Evolutionary conservation across 2,888 invertebrate species (phyloP).

Genomic region (Drosophila nr. perissopoda): DNA sequence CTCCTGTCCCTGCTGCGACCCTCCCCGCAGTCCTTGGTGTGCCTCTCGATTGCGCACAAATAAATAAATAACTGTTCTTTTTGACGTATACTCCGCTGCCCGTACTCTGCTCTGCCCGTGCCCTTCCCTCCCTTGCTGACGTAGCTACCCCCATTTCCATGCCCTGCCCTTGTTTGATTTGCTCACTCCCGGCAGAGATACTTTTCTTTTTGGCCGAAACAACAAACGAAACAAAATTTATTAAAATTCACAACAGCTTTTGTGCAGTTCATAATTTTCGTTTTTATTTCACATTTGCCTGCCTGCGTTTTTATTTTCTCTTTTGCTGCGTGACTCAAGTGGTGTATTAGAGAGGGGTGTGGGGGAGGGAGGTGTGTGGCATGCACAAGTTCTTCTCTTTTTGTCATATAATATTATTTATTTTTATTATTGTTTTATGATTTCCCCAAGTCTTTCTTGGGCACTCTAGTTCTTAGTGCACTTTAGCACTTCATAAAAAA

Average conservation of each 20-base stretch:
- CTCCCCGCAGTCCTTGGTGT: slow-evolving; percentile 15
- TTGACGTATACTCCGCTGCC: slow-evolving; percentile 74
- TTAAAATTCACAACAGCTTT: slow-evolving; percentile 83
- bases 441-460: background rate
- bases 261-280: slow-evolving; percentile 82
- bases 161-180: slow-evolving; percentile 57
- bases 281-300: slow-evolving; percentile 77
- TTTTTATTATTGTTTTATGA: slow-evolving; percentile 27
- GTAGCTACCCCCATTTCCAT: slow-evolving; percentile 30
- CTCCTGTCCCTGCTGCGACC: background rate
- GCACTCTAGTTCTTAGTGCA: slow-evolving; percentile 2
- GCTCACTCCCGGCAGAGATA: slow-evolving; percentile 72
- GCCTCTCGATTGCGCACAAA: slow-evolving; percentile 74
- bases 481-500: slow-evolving; percentile 1
- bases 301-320: slow-evolving; percentile 38
- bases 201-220: slow-evolving; percentile 48
- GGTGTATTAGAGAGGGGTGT: slow-evolving; percentile 9
- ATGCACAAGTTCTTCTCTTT: slow-evolving; percentile 3
- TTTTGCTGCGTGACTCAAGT: slow-evolving; percentile 49
- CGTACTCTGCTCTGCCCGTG: slow-evolving; percentile 20
- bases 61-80: slow-evolving; percentile 82
- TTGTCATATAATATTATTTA: slow-evolving; percentile 22
- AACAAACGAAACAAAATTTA: slow-evolving; percentile 67
- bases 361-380: background rate
- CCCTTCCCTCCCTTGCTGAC: slow-evolving; percentile 26